These are phyloP conservation scores for Pollenia angustigena DNA, from an alignment of 2,888 invertebrate species.

Conservation along the genomic window DNA sequence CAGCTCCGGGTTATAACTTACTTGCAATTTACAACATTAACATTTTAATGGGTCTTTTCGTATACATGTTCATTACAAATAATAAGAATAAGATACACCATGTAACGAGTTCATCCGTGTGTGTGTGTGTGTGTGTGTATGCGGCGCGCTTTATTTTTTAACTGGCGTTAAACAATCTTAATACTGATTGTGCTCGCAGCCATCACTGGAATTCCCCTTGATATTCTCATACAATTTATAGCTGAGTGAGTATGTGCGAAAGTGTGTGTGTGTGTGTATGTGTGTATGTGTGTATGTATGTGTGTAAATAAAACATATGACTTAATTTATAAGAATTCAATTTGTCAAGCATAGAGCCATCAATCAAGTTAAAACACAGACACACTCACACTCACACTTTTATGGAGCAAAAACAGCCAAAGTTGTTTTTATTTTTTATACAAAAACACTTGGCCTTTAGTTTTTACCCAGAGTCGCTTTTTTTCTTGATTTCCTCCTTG, in stretches of 20 bases:
- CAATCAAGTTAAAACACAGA: slow-evolving; percentile 63
- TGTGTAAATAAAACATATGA: slow-evolving; percentile 58
- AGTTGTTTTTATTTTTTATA: slow-evolving; percentile 3
- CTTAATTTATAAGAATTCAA: slow-evolving; percentile 74
- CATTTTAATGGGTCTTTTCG: slow-evolving; percentile 47
- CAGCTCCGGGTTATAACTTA: slow-evolving; percentile 27
- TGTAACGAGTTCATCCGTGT: slow-evolving; percentile 33
- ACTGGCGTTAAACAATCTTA: slow-evolving; percentile 52
- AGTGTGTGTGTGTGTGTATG: slow-evolving; percentile 6
- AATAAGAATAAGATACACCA: slow-evolving; percentile 34
- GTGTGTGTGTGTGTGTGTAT: slow-evolving; percentile 2
- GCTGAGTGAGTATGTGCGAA: not conserved
- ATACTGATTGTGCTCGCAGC: slow-evolving; percentile 33
- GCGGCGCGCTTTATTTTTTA: slow-evolving; percentile 31
- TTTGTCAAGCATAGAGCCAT: slow-evolving; percentile 70
- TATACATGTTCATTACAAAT: not conserved
- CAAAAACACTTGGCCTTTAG: not conserved
- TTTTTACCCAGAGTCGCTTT: not conserved
- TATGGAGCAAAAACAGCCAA: not conserved
- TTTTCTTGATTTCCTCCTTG: slow-evolving; percentile 1
- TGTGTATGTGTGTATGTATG: not conserved
- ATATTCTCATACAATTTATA: not conserved
- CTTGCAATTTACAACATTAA: slow-evolving; percentile 31
- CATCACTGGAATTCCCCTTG: not conserved
- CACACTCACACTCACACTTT: slow-evolving; percentile 10